Conservation (phyloP, 2,888 invertebrate genomes). For the Acanthosepion lycidas region DNA sequence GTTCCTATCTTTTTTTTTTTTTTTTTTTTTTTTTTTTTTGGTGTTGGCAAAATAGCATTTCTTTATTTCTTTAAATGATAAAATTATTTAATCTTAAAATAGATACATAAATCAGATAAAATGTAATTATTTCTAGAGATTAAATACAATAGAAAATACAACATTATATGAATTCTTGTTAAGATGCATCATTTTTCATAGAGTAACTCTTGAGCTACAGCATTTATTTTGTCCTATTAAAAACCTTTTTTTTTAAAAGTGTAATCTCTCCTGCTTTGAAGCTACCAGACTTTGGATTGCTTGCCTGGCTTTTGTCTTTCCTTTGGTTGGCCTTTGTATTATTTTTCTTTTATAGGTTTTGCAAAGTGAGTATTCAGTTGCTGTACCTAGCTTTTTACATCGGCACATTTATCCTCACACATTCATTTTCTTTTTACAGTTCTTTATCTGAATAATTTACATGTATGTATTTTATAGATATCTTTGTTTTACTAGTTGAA, state of each 20-base stretch:
- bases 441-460: neutral
- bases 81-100: too few species aligned
- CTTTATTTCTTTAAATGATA: too few species aligned
- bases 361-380: conserved; percentile 21
- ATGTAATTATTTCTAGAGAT: too few species aligned
- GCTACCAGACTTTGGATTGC: conserved; percentile 21
- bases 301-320: conserved; percentile 21
- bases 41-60: too few species aligned
- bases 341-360: neutral
- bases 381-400: neutral
- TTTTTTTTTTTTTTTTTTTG: too few species aligned
- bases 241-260: neutral
- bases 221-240: neutral
- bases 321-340: neutral
- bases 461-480: neutral
- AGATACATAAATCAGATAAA: too few species aligned
- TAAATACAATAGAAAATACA: too few species aligned
- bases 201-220: neutral
- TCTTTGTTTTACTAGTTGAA: neutral
- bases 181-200: too few species aligned
- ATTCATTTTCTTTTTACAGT: neutral
- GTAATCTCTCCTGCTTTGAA: neutral
- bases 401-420: neutral
- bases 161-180: too few species aligned
- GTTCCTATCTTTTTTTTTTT: too few species aligned